phyloP scores from a whole-genome alignment of 2,797 vertebrate species.

The Merluccius polli region DNA sequence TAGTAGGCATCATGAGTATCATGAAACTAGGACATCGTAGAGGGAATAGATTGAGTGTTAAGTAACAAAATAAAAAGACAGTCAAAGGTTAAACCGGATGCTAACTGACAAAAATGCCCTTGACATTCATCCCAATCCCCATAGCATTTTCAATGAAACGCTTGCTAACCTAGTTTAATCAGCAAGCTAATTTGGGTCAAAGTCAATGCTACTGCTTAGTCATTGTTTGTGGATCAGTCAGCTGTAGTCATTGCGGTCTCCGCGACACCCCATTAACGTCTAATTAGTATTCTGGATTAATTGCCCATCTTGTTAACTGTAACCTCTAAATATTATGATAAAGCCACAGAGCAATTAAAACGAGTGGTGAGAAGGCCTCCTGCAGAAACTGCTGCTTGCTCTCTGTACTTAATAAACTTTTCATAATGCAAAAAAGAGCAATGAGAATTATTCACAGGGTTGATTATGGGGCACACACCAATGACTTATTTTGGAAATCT shows the following conservation, averaged over 20 bases:
- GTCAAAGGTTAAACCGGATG: constrained; percentile 40
- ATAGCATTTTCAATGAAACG: constrained; percentile 42
- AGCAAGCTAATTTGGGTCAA: constrained; percentile 46
- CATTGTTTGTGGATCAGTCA: constrained; percentile 62
- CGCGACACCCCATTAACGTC: constrained; percentile 58
- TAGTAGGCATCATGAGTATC: not conserved
- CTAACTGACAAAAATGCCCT: constrained; percentile 47
- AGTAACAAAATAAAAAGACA: constrained; percentile 24
- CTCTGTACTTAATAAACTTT: not conserved
- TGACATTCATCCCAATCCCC: constrained; percentile 51
- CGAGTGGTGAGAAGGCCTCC: constrained; percentile 32
- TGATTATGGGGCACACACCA: too few relatives aligned
- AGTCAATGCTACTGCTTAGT: constrained; percentile 52
- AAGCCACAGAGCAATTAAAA: constrained; percentile 61
- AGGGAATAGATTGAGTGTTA: constrained; percentile 14
- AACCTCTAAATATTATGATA: constrained; percentile 71
- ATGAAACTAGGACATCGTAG: not conserved
- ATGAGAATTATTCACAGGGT: too few relatives aligned
- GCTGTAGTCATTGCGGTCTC: constrained; percentile 46
- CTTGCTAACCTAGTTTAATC: constrained; percentile 51
- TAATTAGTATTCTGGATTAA: constrained; percentile 69
- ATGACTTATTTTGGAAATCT: too few relatives aligned
- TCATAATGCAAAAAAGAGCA: too few relatives aligned
- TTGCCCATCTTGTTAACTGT: constrained; percentile 67
- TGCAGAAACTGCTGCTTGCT: not conserved